phyloP scores from a whole-genome alignment of 2,888 invertebrate species.

The Embidobia sp. region DNA sequence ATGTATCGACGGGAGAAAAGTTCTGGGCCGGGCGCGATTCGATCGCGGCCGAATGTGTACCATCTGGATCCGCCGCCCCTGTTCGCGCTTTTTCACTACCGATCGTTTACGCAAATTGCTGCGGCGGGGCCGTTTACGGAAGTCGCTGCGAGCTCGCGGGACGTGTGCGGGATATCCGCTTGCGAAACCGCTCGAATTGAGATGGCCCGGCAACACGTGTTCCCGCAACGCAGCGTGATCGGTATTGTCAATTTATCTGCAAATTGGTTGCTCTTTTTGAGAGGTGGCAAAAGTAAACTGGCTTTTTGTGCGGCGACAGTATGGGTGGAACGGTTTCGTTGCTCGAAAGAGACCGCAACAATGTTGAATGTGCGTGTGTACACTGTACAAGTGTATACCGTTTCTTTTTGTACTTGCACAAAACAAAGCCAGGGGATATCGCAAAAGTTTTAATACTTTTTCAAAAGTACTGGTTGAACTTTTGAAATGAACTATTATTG shows the following conservation, averaged over 20 bases:
- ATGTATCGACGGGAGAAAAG: slow-evolving; percentile 46
- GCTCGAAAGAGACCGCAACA: too few relatives aligned
- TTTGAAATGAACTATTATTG: too few relatives aligned
- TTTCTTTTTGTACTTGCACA: too few relatives aligned
- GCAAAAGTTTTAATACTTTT: too few relatives aligned
- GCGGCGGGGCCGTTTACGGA: slow-evolving; percentile 27
- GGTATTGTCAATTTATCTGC: too few relatives aligned
- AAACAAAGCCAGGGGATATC: too few relatives aligned
- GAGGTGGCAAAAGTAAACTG: too few relatives aligned
- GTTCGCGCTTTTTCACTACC: slow-evolving; percentile 39
- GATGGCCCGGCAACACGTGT: slow-evolving; percentile 28
- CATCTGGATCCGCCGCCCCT: slow-evolving; percentile 57
- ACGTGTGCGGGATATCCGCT: slow-evolving; percentile 45
- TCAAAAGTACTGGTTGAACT: too few relatives aligned
- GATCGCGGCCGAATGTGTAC: slow-evolving; percentile 32
- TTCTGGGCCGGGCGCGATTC: slow-evolving; percentile 15
- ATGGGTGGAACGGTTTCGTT: too few relatives aligned
- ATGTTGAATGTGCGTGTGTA: too few relatives aligned
- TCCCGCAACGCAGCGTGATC: neutral
- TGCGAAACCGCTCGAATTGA: slow-evolving; percentile 33
- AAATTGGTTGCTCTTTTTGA: slow-evolving; percentile 1
- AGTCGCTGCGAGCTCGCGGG: slow-evolving; percentile 34
- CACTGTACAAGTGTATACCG: too few relatives aligned
- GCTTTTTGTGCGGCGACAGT: too few relatives aligned
- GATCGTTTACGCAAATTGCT: slow-evolving; percentile 37